These are phyloP conservation scores for Calliphora vicina DNA, from an alignment of 1,140 invertebrate genomes.

Conservation along the genomic window DNA sequence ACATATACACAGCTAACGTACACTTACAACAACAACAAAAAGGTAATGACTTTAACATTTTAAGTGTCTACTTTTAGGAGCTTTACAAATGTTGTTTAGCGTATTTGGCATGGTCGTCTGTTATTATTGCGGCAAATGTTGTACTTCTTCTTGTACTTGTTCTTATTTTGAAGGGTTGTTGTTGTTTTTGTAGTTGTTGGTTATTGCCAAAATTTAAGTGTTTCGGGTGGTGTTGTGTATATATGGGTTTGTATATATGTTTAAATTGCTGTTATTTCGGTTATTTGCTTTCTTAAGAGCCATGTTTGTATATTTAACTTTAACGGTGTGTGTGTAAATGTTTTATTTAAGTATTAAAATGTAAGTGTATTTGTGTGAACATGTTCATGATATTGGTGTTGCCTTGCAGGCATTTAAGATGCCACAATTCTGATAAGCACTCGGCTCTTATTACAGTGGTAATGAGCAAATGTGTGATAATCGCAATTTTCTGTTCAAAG, in stretches of 20 bases:
- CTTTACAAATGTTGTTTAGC: background rate
- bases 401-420: background rate
- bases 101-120: background rate
- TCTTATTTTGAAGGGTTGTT: background rate
- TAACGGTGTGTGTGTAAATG: background rate
- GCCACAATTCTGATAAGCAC: background rate
- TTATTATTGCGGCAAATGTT: background rate
- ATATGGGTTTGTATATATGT: background rate
- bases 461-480: slow-evolving; percentile 13
- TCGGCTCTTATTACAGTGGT: background rate
- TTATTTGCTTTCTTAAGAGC: background rate
- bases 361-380: background rate
- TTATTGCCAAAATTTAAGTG: background rate
- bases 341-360: background rate
- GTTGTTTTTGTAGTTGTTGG: background rate
- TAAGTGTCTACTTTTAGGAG: slow-evolving; percentile 13
- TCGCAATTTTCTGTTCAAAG: slow-evolving; percentile 5
- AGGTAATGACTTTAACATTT: slow-evolving; percentile 14
- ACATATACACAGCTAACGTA: background rate
- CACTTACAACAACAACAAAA: too few species aligned
- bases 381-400: background rate
- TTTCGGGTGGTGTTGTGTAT: background rate
- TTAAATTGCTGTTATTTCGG: background rate
- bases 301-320: background rate
- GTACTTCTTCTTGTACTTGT: background rate